Evolutionary conservation across 2,888 invertebrate species (phyloP), one percentile per base, ranked within the genome.

Genomic region (Lasioglossum marginatum): DNA sequence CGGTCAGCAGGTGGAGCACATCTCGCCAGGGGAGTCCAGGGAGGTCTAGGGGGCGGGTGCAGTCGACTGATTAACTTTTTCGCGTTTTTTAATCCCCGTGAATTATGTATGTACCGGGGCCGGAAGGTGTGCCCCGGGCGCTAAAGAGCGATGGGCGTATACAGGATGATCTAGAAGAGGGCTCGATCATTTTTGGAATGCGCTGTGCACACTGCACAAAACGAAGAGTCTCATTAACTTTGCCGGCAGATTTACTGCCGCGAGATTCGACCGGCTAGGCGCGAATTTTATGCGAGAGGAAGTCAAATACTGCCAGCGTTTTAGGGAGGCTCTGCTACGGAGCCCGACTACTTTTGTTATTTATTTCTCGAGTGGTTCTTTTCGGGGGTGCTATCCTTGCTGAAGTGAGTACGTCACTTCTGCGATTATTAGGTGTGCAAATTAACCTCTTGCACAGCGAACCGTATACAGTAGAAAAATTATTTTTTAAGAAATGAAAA

Each of bases 51-150:
- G 85, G 60, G 19, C 66, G 79, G 82, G 52, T 70, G 78, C 75
- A 78, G 83, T 83, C 70, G 90, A 87, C 87, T 91, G 92, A 92
- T 92, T 92, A 92, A 91, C 89, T 88, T 86, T 86, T 92, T 88
- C 85, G 83, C 87, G 86, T 89, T 92, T 92, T 92, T 92, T 91
- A 88, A 92, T 91, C 88, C 88, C 72, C 86, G 86, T 89, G 89
- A 92, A 92, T 92, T 90, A 92, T 90, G 89, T 83, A 87, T 85
- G 85, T 72, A 83, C 88, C 81, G 71, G 81, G 71, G 81, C 81
- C 81, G 85, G 76, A 79, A 40, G 40, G 79, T 79, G 84, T 81
- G 81, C 82, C 81, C 45, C 40, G 75, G 81, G 89, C 84, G 84
- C 83, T 87, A 83, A 88, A 86, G 79, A 87, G 82, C 68, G 76